Conservation (phyloP, 2,888 invertebrate genomes). For the Allacma fusca region DNA sequence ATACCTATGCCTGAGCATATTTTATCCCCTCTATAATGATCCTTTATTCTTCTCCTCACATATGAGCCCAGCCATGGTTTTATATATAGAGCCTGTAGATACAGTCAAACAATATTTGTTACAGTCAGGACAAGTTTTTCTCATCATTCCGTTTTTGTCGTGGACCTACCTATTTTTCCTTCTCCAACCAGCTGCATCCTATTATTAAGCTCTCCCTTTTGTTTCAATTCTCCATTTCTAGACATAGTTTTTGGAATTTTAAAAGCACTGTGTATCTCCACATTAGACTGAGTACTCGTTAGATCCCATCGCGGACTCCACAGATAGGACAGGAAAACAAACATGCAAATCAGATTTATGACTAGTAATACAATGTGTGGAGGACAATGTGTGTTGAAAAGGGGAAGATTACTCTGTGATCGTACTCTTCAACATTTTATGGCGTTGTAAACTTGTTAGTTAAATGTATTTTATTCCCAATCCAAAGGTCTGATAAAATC, state of each 20-base stretch:
- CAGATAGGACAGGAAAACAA: background rate
- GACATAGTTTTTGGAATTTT: background rate
- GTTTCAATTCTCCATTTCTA: background rate
- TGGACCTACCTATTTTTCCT: conserved; percentile 3
- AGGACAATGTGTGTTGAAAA: background rate
- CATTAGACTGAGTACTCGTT: too few relatives aligned
- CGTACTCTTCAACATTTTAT: background rate
- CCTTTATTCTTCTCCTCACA: background rate
- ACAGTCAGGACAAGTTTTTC: conserved; percentile 4
- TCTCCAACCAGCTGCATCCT: background rate
- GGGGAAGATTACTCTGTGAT: background rate
- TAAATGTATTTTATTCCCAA: conserved; percentile 2
- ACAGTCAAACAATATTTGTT: background rate
- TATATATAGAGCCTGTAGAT: background rate
- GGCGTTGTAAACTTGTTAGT: background rate
- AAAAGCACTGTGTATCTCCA: too few relatives aligned
- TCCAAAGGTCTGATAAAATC: background rate
- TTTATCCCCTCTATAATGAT: background rate
- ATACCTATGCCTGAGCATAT: background rate
- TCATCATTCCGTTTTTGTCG: background rate
- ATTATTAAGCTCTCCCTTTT: conserved; percentile 9
- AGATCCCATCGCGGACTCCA: too few relatives aligned
- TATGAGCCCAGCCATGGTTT: background rate
- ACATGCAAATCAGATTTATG: conserved; percentile 8
- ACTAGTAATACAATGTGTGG: background rate